A percentile compares a stretch with the other conserved stretches of the same genome.
These are phyloP conservation scores for Malurus leucopterus DNA, from an alignment of 2,797 vertebrate genomes.

Conservation along the genomic window DNA sequence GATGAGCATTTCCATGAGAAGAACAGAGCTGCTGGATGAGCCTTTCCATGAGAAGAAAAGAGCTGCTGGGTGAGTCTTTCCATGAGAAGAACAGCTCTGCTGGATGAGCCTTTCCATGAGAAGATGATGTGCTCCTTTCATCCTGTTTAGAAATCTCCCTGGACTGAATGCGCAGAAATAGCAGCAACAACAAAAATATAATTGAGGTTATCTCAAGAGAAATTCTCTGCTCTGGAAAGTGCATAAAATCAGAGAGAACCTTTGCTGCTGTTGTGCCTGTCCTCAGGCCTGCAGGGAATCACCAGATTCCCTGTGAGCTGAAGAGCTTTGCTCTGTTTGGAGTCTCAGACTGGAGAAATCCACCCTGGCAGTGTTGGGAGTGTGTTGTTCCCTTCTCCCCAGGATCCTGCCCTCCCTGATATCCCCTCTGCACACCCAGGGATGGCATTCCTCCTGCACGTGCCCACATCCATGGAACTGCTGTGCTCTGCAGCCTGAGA, in stretches of 20 bases:
- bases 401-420: background rate
- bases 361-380: background rate
- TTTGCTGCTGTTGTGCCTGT: background rate
- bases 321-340: background rate
- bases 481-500: slow-evolving; percentile 14
- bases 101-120: background rate
- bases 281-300: background rate
- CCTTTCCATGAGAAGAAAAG: background rate
- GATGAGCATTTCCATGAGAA: background rate
- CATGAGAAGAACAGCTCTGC: background rate
- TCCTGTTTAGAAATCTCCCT: background rate
- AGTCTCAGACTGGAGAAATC: background rate
- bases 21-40: background rate
- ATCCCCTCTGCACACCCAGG: background rate
- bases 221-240: background rate
- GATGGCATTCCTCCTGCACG: background rate
- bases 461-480: background rate
- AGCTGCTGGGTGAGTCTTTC: background rate
- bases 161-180: background rate
- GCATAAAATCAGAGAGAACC: background rate
- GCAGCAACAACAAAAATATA: background rate
- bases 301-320: background rate
- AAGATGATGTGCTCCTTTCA: rapidly evolving
- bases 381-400: rapidly evolving
- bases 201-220: background rate